Percentiles rank a stretch among this genome's conserved stretches.
Conservation (phyloP, 2,113 vertebrate species). For the Halcyon senegalensis region DNA sequence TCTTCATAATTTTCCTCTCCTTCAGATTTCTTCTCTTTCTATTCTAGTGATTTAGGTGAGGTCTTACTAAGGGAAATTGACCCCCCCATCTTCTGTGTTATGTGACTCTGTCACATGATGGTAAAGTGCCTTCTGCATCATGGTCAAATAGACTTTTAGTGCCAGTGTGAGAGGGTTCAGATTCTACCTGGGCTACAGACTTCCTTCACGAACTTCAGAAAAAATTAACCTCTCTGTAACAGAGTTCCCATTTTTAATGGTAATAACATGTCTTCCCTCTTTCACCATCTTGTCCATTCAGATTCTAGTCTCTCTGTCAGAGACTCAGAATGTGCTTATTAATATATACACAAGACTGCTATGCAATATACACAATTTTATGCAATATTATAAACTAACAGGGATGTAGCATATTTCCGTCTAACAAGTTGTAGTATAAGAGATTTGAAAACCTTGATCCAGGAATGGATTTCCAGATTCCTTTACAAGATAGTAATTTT, state of each 20-base stretch:
- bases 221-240: neutral
- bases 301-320: neutral
- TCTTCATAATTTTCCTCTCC: neutral
- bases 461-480: neutral
- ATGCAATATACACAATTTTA: neutral
- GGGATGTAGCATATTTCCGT: neutral
- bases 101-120: accelerated
- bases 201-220: neutral
- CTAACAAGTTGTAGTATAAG: neutral
- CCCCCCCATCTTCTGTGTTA: neutral
- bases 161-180: neutral
- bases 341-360: neutral
- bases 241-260: neutral
- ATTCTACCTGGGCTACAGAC: neutral
- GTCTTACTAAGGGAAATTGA: neutral
- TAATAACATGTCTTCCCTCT: neutral
- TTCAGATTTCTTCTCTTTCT: neutral
- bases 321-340: neutral
- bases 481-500: too few relatives aligned
- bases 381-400: neutral
- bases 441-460: neutral
- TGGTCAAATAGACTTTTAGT: neutral
- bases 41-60: neutral
- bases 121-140: neutral
- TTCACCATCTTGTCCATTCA: neutral